Evolutionary conservation across 2,888 invertebrate genomes (phyloP), one percentile per base, ranked within the genome.

Genomic region (Machimus atricapillus): DNA sequence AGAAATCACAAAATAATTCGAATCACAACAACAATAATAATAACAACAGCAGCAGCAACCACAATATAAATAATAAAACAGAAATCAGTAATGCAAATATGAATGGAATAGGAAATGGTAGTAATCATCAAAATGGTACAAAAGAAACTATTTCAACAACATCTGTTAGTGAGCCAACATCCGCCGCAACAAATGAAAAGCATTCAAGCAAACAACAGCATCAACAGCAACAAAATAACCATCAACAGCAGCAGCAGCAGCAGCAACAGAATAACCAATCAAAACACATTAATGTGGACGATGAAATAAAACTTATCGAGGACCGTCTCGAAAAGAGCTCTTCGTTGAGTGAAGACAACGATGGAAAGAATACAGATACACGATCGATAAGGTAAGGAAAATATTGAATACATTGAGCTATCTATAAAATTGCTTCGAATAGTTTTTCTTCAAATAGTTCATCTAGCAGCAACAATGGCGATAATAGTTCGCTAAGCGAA

Each of bases 21-120:
- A 93, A 93, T 91, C 94, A 93, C 92, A 94, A 94, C 91, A 92
- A 91, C 89, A 93, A 92, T 91, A 94, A 93, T 92, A 89, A 93
- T 90, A 93, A 93, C 91, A 92, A 93, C 90, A 93, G 90, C 88
- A 93, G 90, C 88, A 90, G 89, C 87, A 87, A 43, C 73, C 23
- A 43, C 14, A 37, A 34, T 56, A 88, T 86, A 37, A 89, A 93
- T 40, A 40, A 40, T 90, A 93, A 93, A 91, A 92, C 93, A 91
- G 93, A 92, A 90, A 93, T 93, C 90, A 93, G 90, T 88, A 90
- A 89, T 87, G 86, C 37, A 85, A 46, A 43, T 52, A 88, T 86
- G 34, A 88, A 88, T 43, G 90, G 87, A 77, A 89, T 88, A 81
- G 88, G 34, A 87, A 88, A 92, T 85, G 91, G 91, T 88, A 92